A percentile compares a stretch with the other conserved stretches of the same genome.
phyloP scores from a whole-genome alignment of 1,140 invertebrate genomes.

The Scylla paramamosain region DNA sequence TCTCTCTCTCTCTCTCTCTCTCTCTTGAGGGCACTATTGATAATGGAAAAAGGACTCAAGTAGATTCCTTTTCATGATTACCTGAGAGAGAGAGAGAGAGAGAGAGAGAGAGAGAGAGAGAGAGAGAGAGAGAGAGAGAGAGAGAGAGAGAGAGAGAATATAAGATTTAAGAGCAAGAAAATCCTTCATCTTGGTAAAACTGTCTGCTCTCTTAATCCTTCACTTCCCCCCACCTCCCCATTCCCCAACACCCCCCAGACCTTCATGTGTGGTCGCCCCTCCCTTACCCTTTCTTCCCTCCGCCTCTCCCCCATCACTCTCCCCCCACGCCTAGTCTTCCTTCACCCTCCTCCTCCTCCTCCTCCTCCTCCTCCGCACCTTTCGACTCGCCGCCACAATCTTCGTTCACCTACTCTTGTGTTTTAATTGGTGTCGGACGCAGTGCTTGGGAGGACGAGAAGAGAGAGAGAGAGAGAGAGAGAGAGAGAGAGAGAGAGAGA shows the following conservation, averaged over 20 bases:
- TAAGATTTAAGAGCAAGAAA: background rate
- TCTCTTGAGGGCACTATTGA: background rate
- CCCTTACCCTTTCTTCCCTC: too few relatives aligned
- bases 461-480: background rate
- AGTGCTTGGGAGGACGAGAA: background rate
- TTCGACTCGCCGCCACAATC: too few relatives aligned
- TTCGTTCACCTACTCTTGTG: too few relatives aligned
- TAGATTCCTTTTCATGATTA: background rate
- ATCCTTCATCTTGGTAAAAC: conserved; percentile 33
- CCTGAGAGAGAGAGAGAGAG: background rate
- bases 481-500: background rate
- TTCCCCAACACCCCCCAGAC: too few relatives aligned
- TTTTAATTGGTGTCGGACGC: too few relatives aligned
- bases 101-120: background rate
- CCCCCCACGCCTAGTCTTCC: too few relatives aligned
- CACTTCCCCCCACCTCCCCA: too few relatives aligned
- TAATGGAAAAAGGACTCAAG: too few relatives aligned
- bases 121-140: background rate
- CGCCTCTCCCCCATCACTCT: too few relatives aligned
- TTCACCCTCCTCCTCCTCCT: too few relatives aligned
- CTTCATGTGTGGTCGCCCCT: too few relatives aligned
- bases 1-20: conserved; percentile 24
- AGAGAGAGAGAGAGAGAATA: background rate
- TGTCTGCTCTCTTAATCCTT: background rate
- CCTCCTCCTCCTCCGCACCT: too few relatives aligned